Conservation (phyloP, 37 sponge, comb jelly and placozoan genomes). For the Eunapius fragilis region DNA sequence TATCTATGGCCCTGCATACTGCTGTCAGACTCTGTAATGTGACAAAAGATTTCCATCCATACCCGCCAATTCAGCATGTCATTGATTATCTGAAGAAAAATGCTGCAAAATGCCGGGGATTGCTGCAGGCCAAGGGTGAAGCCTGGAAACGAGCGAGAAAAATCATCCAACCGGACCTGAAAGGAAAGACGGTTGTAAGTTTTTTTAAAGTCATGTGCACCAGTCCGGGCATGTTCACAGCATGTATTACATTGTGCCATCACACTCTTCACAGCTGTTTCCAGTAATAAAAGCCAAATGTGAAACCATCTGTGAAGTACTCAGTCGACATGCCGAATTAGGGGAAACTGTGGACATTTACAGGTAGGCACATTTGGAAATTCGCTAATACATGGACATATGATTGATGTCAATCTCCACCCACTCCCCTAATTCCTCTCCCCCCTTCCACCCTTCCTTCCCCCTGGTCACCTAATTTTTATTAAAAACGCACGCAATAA, state of each 20-base stretch:
- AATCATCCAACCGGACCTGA: conserved; percentile 41
- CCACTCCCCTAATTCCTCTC: too few relatives aligned
- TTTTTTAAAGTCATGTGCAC: too few relatives aligned
- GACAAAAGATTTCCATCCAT: background rate
- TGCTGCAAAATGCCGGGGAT: conserved; percentile 4
- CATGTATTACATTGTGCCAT: too few relatives aligned
- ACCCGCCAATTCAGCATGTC: background rate
- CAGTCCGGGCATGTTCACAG: too few relatives aligned
- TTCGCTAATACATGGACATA: background rate
- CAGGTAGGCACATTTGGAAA: conserved; percentile 16
- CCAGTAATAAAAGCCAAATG: conserved; percentile 49
- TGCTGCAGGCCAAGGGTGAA: conserved; percentile 49
- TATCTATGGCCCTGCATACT: too few relatives aligned
- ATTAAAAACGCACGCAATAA: too few relatives aligned
- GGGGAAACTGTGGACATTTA: conserved; percentile 49
- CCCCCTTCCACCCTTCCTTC: too few relatives aligned
- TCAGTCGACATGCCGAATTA: conserved; percentile 23
- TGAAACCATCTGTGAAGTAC: conserved; percentile 16
- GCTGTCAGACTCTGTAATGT: too few relatives aligned
- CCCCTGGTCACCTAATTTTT: too few relatives aligned
- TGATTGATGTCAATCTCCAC: background rate
- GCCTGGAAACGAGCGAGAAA: conserved; percentile 46
- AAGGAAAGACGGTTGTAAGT: background rate
- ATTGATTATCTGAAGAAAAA: conserved; percentile 4
- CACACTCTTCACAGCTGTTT: conserved; percentile 49